Evolutionary conservation across 2,888 invertebrate genomes (phyloP).

Genomic region (Allophyes oxyacanthae): DNA sequence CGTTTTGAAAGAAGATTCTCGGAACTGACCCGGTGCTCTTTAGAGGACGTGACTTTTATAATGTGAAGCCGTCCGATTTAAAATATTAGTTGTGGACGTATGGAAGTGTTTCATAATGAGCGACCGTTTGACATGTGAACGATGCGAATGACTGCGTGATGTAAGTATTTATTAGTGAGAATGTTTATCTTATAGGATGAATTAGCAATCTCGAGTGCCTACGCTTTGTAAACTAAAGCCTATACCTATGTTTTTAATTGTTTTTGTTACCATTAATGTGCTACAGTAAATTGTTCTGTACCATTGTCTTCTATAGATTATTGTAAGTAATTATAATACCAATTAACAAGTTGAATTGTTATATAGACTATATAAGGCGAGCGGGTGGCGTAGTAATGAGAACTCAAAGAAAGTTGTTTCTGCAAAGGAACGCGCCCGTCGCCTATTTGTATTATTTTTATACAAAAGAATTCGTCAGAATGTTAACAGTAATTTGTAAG

Average conservation of each 20-base stretch:
- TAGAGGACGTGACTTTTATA: constrained; percentile 84
- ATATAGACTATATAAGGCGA: constrained; percentile 74
- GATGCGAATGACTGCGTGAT: constrained; percentile 75
- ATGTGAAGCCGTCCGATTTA: constrained; percentile 84
- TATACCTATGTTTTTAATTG: constrained; percentile 84
- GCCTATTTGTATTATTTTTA: constrained; percentile 87
- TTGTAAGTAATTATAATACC: constrained; percentile 85
- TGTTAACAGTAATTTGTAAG: constrained; percentile 89
- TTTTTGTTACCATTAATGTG: constrained; percentile 88
- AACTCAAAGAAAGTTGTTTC: constrained; percentile 34
- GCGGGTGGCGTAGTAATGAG: constrained; percentile 61
- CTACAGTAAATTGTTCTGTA: constrained; percentile 85
- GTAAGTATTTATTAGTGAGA: constrained; percentile 88
- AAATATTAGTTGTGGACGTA: constrained; percentile 71
- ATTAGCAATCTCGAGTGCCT: constrained; percentile 90
- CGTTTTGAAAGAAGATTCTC: constrained; percentile 75
- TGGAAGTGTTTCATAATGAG: constrained; percentile 60
- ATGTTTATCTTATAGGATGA: constrained; percentile 83
- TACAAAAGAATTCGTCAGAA: constrained; percentile 84
- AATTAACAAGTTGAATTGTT: constrained; percentile 89
- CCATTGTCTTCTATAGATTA: constrained; percentile 87
- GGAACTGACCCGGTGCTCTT: constrained; percentile 88
- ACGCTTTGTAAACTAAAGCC: constrained; percentile 89
- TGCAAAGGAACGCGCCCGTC: constrained; percentile 51
- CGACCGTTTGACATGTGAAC: constrained; percentile 64